These are phyloP conservation scores for Lasioglossum villosulum DNA, from an alignment of 2,888 invertebrate species.

Conservation along the genomic window DNA sequence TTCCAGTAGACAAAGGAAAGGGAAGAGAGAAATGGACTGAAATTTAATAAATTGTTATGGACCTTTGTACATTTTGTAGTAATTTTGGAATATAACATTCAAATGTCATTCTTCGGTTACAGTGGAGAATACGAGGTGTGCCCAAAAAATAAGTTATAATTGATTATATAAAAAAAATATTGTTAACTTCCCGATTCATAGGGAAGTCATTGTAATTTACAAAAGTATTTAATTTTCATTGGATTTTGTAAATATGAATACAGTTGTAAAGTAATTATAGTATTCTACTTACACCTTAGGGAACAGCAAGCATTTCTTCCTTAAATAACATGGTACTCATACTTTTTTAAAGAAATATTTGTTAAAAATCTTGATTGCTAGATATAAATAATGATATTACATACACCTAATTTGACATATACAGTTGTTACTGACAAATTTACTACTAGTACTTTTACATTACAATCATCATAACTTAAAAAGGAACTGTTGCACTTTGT, in stretches of 20 bases:
- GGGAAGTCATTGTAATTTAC: no score
- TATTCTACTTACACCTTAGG: background rate
- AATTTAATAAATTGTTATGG: background rate
- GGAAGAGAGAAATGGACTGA: background rate
- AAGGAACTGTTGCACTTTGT: background rate
- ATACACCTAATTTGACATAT: background rate
- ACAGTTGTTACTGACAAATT: background rate
- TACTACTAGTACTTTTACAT: background rate
- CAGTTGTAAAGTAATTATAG: background rate
- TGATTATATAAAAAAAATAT: background rate
- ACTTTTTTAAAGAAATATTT: background rate
- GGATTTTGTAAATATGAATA: background rate
- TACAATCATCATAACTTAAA: background rate
- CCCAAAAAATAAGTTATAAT: background rate
- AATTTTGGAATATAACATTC: background rate
- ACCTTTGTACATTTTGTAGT: background rate
- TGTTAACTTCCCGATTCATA: no score
- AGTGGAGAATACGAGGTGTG: background rate
- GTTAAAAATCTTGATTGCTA: background rate
- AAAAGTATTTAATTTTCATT: background rate
- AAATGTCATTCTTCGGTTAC: background rate
- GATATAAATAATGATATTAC: background rate
- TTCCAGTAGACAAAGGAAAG: background rate
- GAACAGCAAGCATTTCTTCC: background rate
- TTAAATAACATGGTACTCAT: background rate